phyloP scores from a whole-genome alignment of 2,113 vertebrate species.

The Salminus brasiliensis region DNA sequence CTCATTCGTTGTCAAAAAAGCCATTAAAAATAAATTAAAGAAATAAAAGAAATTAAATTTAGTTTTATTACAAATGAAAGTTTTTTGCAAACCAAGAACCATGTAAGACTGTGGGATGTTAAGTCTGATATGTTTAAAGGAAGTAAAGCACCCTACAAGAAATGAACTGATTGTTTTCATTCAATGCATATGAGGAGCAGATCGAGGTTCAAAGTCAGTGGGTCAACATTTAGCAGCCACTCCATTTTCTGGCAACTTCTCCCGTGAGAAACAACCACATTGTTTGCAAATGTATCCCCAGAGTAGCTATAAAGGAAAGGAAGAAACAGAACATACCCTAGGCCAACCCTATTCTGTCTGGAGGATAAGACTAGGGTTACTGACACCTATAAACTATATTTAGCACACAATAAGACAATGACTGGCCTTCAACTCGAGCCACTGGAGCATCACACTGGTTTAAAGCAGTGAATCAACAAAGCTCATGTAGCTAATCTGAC shows the following conservation, averaged over 20 bases:
- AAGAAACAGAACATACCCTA: not conserved
- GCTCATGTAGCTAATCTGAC: too few relatives aligned
- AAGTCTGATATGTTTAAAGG: too few relatives aligned
- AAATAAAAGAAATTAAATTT: too few relatives aligned
- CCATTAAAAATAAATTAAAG: too few relatives aligned
- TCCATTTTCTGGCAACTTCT: slow-evolving; percentile 18
- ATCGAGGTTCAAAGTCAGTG: slow-evolving; percentile 34
- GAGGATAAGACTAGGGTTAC: not conserved
- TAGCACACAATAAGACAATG: not conserved
- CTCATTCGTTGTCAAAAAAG: too few relatives aligned
- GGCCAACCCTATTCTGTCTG: not conserved
- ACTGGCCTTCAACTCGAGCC: not conserved
- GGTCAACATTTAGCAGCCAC: slow-evolving; percentile 32
- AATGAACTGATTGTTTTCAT: slow-evolving; percentile 1
- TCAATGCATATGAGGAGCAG: not conserved
- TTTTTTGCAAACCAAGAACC: too few relatives aligned
- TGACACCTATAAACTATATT: not conserved
- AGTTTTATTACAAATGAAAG: too few relatives aligned
- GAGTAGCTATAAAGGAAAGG: not conserved
- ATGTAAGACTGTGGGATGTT: too few relatives aligned
- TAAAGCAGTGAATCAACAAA: too few relatives aligned
- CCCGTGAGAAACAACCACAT: slow-evolving; percentile 1
- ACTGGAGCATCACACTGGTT: too few relatives aligned
- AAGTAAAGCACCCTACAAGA: not conserved
- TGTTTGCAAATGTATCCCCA: not conserved